Base-by-base conservation (phyloP, 2,888 invertebrate genomes). In the Mythimna ferrago region DNA sequence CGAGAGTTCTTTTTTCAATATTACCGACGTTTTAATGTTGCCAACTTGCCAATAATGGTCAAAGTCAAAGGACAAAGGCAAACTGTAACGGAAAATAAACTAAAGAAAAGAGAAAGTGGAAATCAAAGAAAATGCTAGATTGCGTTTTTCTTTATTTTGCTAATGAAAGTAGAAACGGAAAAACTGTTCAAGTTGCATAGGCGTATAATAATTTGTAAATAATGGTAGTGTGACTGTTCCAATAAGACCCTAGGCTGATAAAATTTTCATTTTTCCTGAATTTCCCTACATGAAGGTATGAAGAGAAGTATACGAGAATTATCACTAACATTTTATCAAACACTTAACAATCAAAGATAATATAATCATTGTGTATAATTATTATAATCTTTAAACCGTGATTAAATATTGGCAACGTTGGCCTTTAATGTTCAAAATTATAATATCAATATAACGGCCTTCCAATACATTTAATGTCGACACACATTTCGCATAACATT, bases 361-460 rank as follows among this genome's bases (percentile, higher is more conserved):
- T 19, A 48, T 35, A 60, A 53, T 38, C n/a, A 54, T n/a, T 19
- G 21, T n/a, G 6, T 51, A 41, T 57, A 26, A 7, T 35, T n/a
- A 11, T 53, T 35, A 48, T 41, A 44, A 68, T 68, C 35, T 67
- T 56, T n/a, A 7, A 26, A 54, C 26, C 5, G 3, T 51, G 67
- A 77, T 71, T 38, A 64, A 61, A 71, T 65, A 73, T 66, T 41
- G 7, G 16, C 60, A 58, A 41, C 21, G 14, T 44, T 3, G 58
- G 56, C 48, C 44, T 68, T 48, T 69, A 32, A 32, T 38, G 26
- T 69, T 67, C 38, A 56, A 44, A 61, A 53, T 53, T 51, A 64
- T 65, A 54, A 14, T 56, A 72, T 72, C 60, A 76, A 51, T 51
- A 26, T 48, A 58, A 53, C 57, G 63, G 32, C 72, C 85, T 80